Evolutionary conservation across 2,113 vertebrate species (phyloP), one percentile per base, ranked within the genome.

Genomic region (Megaceryle torquata): DNA sequence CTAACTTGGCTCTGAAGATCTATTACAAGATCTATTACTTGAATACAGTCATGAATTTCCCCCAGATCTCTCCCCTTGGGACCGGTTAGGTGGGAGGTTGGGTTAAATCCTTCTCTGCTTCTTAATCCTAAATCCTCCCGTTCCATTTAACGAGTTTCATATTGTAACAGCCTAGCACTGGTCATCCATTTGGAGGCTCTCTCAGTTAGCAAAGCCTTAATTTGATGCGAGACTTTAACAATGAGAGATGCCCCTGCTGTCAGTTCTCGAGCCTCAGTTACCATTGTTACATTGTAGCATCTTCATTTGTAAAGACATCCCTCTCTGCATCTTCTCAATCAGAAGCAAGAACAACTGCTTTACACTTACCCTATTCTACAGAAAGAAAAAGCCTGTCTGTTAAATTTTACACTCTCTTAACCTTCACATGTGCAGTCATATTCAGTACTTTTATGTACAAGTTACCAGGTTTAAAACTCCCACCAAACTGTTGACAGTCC

Each of bases 381-480:
- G 51, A 46, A 54, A 57, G 22, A 56, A 78, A 18, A 43, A 69
- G 13, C 8, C 2, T 33, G 3, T 26, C 33, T 68, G 1, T 54
- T 51, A 7, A 31, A 24, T 69, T 63, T 64, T 50, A 60, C 12
- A 11, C 53, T 86, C 12, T 20, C 8, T 64, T 57, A 24, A 11
- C 5, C 26, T 65, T 88, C 41, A 11, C 7, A 4, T 2, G 0
- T 28, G 37, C n/a, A 31, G 2, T 18, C 44, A 29, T 53, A 25
- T 2, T 59, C 13, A 3, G 26, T 37, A 69, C 17, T 86, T 79
- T 21, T 35, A 48, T 0, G 0, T 39, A 26, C 5, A 26, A 35
- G 22, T 86, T 84, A 35, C n/a, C 63, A 86, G 39, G 35, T 53
- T 80, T 68, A 35, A 90, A 90, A 69, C 41, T 80, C 50, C 33